Percentiles rank a stretch among this genome's conserved stretches.
Evolutionary conservation across 1,140 invertebrate species (phyloP).

Genomic region (Anastrepha ludens): DNA sequence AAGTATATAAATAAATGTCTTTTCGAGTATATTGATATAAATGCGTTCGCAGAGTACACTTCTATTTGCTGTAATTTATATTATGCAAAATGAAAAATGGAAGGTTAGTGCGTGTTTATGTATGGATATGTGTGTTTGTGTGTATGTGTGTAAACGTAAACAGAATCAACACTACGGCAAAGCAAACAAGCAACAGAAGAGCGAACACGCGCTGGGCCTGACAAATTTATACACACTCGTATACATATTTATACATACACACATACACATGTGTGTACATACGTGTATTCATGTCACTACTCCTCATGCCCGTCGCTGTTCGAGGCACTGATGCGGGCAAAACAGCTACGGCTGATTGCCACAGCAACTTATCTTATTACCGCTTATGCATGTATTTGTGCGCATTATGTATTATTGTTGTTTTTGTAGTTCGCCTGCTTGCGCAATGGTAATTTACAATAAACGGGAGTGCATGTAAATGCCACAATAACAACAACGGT

Average conservation of each 20-base stretch:
- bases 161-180: background rate
- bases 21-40: slow-evolving; percentile 25
- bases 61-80: slow-evolving; percentile 28
- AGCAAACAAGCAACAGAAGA: slow-evolving; percentile 14
- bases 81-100: slow-evolving; percentile 19
- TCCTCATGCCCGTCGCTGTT: no score
- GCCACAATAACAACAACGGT: slow-evolving; percentile 22
- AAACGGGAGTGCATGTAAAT: slow-evolving; percentile 46
- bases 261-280: background rate
- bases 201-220: slow-evolving; percentile 7
- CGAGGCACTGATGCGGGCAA: no score
- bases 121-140: background rate
- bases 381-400: background rate
- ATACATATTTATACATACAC: background rate
- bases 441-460: background rate
- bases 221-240: background rate
- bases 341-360: background rate
- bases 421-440: background rate
- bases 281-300: no score
- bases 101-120: background rate
- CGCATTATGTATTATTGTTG: background rate
- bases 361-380: background rate
- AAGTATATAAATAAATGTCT: background rate
- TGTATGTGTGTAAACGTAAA: background rate
- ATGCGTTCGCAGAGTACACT: background rate